These are phyloP conservation scores for Chiroxiphia lanceolata DNA, from an alignment of 2,797 vertebrate species.

Conservation along the genomic window DNA sequence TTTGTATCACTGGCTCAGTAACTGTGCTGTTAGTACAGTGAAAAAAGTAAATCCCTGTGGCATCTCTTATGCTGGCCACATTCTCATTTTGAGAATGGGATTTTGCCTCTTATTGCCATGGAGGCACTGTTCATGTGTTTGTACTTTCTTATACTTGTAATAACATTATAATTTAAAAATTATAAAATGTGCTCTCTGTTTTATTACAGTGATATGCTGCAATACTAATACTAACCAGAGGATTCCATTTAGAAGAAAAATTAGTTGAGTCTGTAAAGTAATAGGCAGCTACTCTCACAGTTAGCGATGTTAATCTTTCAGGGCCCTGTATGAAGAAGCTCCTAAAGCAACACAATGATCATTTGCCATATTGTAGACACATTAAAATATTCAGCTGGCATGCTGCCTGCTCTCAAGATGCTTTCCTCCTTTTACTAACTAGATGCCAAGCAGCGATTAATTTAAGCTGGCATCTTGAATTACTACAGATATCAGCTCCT, in stretches of 20 bases:
- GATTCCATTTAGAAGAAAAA: background rate
- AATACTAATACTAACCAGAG: background rate
- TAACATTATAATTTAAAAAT: background rate
- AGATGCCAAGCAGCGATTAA: constrained; percentile 28
- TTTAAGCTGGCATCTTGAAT: background rate
- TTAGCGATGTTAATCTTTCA: background rate
- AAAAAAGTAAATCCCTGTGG: background rate
- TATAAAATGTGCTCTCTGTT: background rate
- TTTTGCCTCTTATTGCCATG: background rate
- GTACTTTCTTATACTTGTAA: background rate
- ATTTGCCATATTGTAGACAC: background rate
- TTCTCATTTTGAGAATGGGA: background rate
- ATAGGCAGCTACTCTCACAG: background rate
- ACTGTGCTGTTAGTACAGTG: background rate
- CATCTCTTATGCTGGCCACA: background rate
- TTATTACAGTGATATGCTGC: background rate
- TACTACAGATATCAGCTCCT: background rate
- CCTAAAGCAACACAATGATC: background rate
- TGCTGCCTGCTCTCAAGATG: background rate
- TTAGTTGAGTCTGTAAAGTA: background rate
- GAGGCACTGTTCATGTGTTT: background rate
- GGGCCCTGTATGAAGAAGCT: background rate
- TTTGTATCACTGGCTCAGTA: background rate
- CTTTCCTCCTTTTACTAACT: background rate
- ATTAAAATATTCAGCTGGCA: background rate